These are phyloP conservation scores for Mormoops blainvillei DNA, from an alignment of 2,113 vertebrate species.

Conservation along the genomic window DNA sequence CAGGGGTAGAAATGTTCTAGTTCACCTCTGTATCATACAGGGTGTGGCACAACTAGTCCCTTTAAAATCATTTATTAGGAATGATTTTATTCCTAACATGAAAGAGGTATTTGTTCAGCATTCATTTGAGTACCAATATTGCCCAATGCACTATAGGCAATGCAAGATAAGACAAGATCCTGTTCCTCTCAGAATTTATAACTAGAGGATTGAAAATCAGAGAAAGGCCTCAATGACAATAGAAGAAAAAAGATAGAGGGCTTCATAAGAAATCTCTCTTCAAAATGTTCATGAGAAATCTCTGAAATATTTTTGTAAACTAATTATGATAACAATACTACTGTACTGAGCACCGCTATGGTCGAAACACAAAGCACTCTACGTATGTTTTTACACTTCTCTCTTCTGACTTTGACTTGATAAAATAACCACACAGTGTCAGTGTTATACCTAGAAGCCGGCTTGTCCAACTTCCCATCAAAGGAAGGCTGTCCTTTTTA, in stretches of 20 bases:
- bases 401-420: not conserved
- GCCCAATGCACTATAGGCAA: not conserved
- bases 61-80: not conserved
- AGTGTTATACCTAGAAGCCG: not conserved
- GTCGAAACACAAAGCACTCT: not conserved
- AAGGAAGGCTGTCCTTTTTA: not conserved
- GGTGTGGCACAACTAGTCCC: not conserved
- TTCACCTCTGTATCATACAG: no score
- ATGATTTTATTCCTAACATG: no score
- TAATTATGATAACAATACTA: rapidly evolving
- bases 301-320: no score
- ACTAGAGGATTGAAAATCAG: not conserved
- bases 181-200: not conserved
- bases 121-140: not conserved
- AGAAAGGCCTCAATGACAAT: no score
- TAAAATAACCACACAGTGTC: not conserved
- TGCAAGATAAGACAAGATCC: rapidly evolving
- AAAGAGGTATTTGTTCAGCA: not conserved
- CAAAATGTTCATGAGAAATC: not conserved
- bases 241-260: not conserved
- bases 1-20: not conserved
- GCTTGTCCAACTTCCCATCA: not conserved
- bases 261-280: not conserved
- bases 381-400: not conserved
- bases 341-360: rapidly evolving